Base-by-base conservation (phyloP, 2,113 vertebrate species). In the Gorsachius goisagi region DNA sequence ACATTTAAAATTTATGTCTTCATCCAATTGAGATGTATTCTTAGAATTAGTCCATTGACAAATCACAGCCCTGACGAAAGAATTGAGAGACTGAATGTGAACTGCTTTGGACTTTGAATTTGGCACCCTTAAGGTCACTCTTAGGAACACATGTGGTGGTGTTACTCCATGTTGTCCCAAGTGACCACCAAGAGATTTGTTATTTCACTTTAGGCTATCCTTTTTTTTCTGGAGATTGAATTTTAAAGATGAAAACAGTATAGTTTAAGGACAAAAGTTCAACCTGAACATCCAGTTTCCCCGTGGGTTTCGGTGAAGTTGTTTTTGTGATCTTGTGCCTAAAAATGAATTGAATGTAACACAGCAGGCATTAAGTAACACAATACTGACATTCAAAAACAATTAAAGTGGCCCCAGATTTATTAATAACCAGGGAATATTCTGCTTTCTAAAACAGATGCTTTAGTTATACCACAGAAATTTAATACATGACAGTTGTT, bases 391-490 rank as follows among this genome's bases (percentile, higher is more conserved):
- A 92, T 93, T 88, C 85, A 94, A 92, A 96, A 94, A 86, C 93
- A 97, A 96, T 92, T 94, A 90, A 90, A 95, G 85, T 86, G 95
- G 95, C 82, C 85, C 59, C 85, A 94, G 67, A 23, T 96, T 94
- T 96, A 96, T 96, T 96, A 96, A 93, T 86, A 96, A 76, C 88
- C 39, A 78, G 90, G 93, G 92, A 96, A 93, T 96, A 95, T 77
- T 92, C 79, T 96, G 78, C 89, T 96, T 96, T 93, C 76, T 95
- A 78, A 92, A 95, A 69, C 93, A 95, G 93, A 96, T 96, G 93
- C 93, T 94, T 88, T 93, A 86, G 79, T 93, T 90, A 84, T 89
- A 68, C 75, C 55, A 74, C 26, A 90, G 85, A 96, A 96, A 95
- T 80, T 53, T 95, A 92, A 96, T 86, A 86, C n/a, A 45, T 55